Evolutionary conservation across 2,797 vertebrate species (phyloP), one percentile per base, ranked within the genome.

Genomic region (Gobio occitaniae): DNA sequence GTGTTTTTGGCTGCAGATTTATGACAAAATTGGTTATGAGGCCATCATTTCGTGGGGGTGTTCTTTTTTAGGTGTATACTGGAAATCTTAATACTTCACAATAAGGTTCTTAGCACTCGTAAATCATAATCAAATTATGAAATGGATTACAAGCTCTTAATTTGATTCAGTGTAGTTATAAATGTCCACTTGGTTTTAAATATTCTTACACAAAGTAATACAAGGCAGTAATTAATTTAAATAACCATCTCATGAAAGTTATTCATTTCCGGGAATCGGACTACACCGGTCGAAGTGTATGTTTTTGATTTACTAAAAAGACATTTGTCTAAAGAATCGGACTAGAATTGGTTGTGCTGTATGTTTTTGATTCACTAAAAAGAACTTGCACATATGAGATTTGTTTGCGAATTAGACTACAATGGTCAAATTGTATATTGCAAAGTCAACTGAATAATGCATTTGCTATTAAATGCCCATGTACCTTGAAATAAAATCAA

Each of bases 401-500:
- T 12, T 54, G 11, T 9, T 38, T 54, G 47, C 8, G 1, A 41
- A 36, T 56, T 29, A 56, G 12, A 9, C 2, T n/a, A 41, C 32
- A 77, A 9, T 10, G 1, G 75, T 77, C 32, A 81, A 81, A 81
- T 69, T 77, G 36, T 77, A 38, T 41, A 56, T 77, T 77, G 17
- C 6, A 5, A 56, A 5, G 32, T 6, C 48, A 76, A 56, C 0
- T 21, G 11, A 54, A 12, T 32, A 29, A 15, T 15, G 15, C 25
- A 10, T 21, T 52, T 56, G 47, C 29, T 68, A 52, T 52, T 54
- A 80, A 65, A 47, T 17, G 16, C 3, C 16, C 12, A 29, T 6
- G 2, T 48, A 68, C 41, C 61, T 52, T 52, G 36, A 71, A 81
- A 44, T 6, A 69, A 65, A 9, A 52, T 1, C 3, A 47, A 80